These are phyloP conservation scores for Paracentrotus lividus DNA, from an alignment of 53 echinoderm and acorn worm species.

Conservation along the genomic window DNA sequence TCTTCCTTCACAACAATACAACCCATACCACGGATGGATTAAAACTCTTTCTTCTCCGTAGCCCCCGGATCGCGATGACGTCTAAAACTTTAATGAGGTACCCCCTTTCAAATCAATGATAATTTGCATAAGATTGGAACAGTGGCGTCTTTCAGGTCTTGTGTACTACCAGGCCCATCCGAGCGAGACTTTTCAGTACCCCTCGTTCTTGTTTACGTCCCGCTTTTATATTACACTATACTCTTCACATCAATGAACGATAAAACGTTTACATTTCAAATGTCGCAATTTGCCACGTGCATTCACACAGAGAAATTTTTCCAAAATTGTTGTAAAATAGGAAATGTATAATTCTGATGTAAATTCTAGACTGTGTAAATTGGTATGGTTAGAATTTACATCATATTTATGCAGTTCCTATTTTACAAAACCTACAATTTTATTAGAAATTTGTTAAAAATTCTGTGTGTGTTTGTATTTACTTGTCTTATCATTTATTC, in stretches of 20 bases:
- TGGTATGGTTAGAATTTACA: too few species aligned
- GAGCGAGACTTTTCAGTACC: not conserved
- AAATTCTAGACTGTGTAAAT: too few species aligned
- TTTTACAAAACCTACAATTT: too few species aligned
- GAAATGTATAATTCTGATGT: too few species aligned
- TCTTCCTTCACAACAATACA: not conserved
- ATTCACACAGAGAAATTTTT: too few species aligned
- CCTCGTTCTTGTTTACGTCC: not conserved
- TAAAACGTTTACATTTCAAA: not conserved
- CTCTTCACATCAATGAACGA: not conserved
- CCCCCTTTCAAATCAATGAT: not conserved
- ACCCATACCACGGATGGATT: not conserved
- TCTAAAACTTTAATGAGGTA: constrained; percentile 1
- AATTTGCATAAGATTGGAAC: constrained; percentile 12
- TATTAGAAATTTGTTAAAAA: too few species aligned
- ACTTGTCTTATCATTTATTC: too few species aligned
- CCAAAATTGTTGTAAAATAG: too few species aligned
- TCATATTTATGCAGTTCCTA: too few species aligned
- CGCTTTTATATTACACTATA: not conserved
- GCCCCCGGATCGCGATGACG: not conserved
- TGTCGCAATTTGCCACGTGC: not conserved
- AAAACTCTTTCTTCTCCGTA: not conserved
- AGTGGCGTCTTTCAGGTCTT: not conserved
- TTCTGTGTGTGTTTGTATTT: too few species aligned
- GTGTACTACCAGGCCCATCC: not conserved